Conservation (phyloP, 2,888 invertebrate genomes). For the Acleris holmiana region DNA sequence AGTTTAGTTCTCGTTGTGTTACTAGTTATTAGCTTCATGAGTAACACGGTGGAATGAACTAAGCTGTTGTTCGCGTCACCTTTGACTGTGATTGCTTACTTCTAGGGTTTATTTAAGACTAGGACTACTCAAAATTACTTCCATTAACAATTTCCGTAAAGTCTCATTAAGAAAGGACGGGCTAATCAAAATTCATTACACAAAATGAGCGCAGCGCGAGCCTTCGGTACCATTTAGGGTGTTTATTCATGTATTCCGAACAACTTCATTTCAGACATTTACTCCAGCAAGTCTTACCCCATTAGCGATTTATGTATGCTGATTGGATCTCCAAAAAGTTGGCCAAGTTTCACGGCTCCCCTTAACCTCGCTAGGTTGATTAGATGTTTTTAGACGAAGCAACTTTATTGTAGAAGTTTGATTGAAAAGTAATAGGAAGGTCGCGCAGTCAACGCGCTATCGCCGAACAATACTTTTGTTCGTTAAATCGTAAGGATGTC, state of each 20-base stretch:
- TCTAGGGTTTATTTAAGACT: constrained; percentile 21
- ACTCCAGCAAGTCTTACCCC: constrained; percentile 50
- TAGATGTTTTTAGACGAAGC: constrained; percentile 61
- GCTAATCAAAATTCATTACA: constrained; percentile 38
- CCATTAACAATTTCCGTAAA: constrained; percentile 36
- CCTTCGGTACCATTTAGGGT: constrained; percentile 40
- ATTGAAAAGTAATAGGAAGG: constrained; percentile 66
- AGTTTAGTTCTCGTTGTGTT: constrained; percentile 13
- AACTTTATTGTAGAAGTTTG: constrained; percentile 70
- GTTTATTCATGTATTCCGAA: constrained; percentile 46
- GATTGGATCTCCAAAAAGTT: constrained; percentile 61
- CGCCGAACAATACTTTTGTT: constrained; percentile 53
- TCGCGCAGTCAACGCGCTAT: constrained; percentile 56
- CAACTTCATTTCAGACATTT: constrained; percentile 49
- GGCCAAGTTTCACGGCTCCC: constrained; percentile 47
- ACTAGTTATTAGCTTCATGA: constrained; percentile 8
- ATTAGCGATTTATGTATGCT: constrained; percentile 65
- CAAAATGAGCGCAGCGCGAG: constrained; percentile 35
- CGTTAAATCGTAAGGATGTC: constrained; percentile 44
- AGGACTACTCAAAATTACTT: constrained; percentile 30
- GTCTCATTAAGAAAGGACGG: constrained; percentile 35
- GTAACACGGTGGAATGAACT: constrained; percentile 20
- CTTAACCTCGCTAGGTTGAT: constrained; percentile 55
- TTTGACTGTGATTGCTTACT: neutral
- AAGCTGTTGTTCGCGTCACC: constrained; percentile 5